phyloP scores from a whole-genome alignment of 2,113 vertebrate species.

The Gallinago paraguaiae region DNA sequence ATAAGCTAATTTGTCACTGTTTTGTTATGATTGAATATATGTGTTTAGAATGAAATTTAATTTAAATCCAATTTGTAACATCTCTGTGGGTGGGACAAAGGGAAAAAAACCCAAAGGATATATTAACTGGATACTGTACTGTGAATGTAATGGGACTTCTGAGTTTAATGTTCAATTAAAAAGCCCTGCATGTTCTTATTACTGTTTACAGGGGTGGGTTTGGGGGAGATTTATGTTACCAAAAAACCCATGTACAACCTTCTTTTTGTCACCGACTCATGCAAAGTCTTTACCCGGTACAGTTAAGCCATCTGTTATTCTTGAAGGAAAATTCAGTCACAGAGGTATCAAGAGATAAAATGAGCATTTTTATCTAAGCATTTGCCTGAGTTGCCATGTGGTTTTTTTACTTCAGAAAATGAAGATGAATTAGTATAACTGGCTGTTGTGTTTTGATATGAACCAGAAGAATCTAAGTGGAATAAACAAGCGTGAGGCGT shows the following conservation, averaged over 20 bases:
- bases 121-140: conserved; percentile 24
- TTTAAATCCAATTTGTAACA: conserved; percentile 76
- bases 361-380: not conserved
- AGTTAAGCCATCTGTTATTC: conserved; percentile 13
- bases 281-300: conserved; percentile 16
- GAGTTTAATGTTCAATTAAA: conserved; percentile 55
- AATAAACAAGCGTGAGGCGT: not conserved
- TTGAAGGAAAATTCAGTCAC: conserved; percentile 41
- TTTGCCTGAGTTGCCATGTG: conserved; percentile 28
- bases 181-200: conserved; percentile 47
- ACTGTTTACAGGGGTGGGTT: conserved; percentile 47
- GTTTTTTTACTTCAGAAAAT: conserved; percentile 43
- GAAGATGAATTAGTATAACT: conserved; percentile 50
- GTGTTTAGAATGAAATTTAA: conserved; percentile 74
- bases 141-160: conserved; percentile 39
- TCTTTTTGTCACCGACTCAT: conserved; percentile 7
- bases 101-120: conserved; percentile 38
- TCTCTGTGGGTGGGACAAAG: conserved; percentile 69
- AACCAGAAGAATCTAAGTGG: conserved; percentile 27
- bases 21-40: conserved; percentile 69
- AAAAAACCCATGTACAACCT: not conserved
- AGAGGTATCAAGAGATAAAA: conserved; percentile 28
- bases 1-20: conserved; percentile 68
- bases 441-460: not conserved
- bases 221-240: conserved; percentile 47